Evolutionary conservation across 2,888 invertebrate species (phyloP).

Genomic region (Hydroisotoma schaefferi): DNA sequence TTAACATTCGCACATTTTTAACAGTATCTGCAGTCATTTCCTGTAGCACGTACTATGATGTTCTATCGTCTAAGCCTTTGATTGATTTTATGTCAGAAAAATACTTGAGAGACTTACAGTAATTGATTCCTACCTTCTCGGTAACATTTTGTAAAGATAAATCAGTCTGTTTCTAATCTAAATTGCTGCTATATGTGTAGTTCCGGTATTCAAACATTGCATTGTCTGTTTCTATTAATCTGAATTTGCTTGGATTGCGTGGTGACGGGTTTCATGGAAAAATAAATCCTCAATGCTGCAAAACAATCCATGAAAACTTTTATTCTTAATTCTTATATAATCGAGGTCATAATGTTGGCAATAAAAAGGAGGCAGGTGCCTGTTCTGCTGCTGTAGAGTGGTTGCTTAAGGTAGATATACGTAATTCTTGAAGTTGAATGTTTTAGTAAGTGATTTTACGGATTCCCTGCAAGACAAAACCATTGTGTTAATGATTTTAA

Average conservation of each 20-base stretch:
- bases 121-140: too few species aligned
- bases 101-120: too few species aligned
- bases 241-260: not conserved
- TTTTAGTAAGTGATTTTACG: not conserved
- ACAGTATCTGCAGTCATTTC: too few species aligned
- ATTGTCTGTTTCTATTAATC: not conserved
- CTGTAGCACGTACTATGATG: too few species aligned
- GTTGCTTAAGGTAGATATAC: not conserved
- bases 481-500: slow-evolving; percentile 16
- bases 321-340: not conserved
- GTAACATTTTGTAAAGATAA: too few species aligned
- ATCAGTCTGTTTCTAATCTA: too few species aligned
- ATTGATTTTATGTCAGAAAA: too few species aligned
- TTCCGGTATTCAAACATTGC: too few species aligned
- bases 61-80: too few species aligned
- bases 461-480: slow-evolving; percentile 46
- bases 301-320: not conserved
- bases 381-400: not conserved
- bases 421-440: not conserved
- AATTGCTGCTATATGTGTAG: too few species aligned
- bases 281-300: not conserved
- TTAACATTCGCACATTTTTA: too few species aligned
- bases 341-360: not conserved
- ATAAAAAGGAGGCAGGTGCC: not conserved
- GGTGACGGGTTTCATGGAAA: not conserved